Conservation (phyloP, 2,888 invertebrate species). For the Sarcophaga rosellei region DNA sequence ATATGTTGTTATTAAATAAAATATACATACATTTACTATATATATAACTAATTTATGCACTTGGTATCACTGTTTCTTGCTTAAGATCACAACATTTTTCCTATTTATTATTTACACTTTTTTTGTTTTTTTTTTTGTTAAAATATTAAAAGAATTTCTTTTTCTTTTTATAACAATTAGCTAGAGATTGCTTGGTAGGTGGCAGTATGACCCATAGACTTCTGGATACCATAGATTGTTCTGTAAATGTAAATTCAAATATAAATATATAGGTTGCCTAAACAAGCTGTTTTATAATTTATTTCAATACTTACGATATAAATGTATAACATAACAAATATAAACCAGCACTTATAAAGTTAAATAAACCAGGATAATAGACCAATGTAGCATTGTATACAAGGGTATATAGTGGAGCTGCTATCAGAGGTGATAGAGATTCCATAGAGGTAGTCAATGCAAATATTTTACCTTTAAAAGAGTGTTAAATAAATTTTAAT, state of each 20-base stretch:
- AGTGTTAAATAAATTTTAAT: not conserved
- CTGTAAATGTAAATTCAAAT: conserved; percentile 69
- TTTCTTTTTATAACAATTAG: conserved; percentile 67
- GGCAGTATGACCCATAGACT: conserved; percentile 73
- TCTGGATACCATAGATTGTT: conserved; percentile 78
- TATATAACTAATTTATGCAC: not conserved
- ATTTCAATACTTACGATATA: conserved; percentile 82
- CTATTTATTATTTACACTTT: not conserved
- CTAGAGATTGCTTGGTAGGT: conserved; percentile 78
- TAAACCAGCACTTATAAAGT: conserved; percentile 83
- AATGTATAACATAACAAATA: conserved; percentile 81
- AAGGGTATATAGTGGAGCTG: conserved; percentile 85
- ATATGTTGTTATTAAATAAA: too few relatives aligned
- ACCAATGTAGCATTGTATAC: conserved; percentile 83
- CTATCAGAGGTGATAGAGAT: conserved; percentile 84
- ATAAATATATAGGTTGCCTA: too few relatives aligned
- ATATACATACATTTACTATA: conserved; percentile 3
- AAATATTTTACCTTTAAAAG: conserved; percentile 84
- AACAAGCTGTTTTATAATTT: too few relatives aligned
- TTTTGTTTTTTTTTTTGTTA: not conserved
- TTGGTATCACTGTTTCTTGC: conserved; percentile 27
- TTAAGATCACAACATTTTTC: conserved; percentile 10
- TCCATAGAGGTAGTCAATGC: conserved; percentile 86
- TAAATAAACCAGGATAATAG: conserved; percentile 84
- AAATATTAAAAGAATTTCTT: not conserved